Evolutionary conservation across 1,140 invertebrate species (phyloP).

Genomic region (Macrotrachela quadricornifera): DNA sequence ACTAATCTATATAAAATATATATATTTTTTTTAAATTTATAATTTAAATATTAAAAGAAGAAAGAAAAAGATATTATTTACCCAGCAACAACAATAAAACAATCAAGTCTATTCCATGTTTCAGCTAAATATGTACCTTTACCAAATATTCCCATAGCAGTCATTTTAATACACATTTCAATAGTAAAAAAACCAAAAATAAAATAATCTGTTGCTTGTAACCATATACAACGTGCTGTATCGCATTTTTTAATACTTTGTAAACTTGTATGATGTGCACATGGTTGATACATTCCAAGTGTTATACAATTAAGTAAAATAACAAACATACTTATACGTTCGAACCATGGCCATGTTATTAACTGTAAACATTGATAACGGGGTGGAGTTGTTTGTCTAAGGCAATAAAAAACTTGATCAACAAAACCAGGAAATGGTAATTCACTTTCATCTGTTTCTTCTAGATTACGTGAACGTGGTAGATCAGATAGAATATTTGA

Average conservation of each 20-base stretch:
- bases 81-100: slow-evolving; percentile 92
- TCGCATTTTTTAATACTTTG: slow-evolving; percentile 36
- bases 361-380: slow-evolving; percentile 73
- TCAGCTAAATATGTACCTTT: slow-evolving; percentile 82
- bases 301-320: slow-evolving; percentile 96
- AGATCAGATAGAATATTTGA: too few species aligned
- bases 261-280: slow-evolving; percentile 42
- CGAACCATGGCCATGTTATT: slow-evolving; percentile 98
- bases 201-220: slow-evolving; percentile 88
- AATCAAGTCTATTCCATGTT: slow-evolving; percentile 88
- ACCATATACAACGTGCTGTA: slow-evolving; percentile 69
- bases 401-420: slow-evolving; percentile 45
- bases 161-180: slow-evolving; percentile 77
- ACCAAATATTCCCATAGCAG: slow-evolving; percentile 90
- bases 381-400: slow-evolving; percentile 60
- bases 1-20: slow-evolving; percentile 44
- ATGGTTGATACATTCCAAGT: slow-evolving; percentile 96
- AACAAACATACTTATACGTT: slow-evolving; percentile 87
- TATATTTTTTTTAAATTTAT: background rate
- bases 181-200: slow-evolving; percentile 89
- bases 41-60: background rate
- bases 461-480: too few species aligned
- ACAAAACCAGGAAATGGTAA: slow-evolving; percentile 70
- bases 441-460: slow-evolving; percentile 14
- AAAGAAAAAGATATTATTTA: slow-evolving; percentile 32